Base-by-base conservation (phyloP, 2,888 invertebrate genomes). In the Caenorhabditis imperialis region DNA sequence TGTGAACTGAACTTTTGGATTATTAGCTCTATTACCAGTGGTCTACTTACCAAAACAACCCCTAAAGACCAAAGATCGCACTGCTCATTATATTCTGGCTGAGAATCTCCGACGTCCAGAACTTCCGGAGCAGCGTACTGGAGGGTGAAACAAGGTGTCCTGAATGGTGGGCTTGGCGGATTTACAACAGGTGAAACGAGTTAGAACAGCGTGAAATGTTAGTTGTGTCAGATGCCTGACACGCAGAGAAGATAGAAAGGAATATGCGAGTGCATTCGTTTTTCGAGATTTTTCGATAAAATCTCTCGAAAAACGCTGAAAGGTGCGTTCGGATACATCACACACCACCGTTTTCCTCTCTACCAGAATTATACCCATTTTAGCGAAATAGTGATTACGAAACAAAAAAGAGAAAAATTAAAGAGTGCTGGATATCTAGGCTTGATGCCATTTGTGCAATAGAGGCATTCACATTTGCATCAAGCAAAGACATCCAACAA, bases 61-160 rank as follows among this genome's bases (percentile, higher is more conserved):
- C 98, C 98, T 0, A 98, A 91, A 81, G 95, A 94, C 95, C 97
- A 98, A 70, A 96, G 90, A 90, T 98, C 98, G 90, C 96, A 96
- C 86, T 93, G 93, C 88, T 95, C 93, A 78, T 94, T 94, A 90
- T 97, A 97, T 30, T 88, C 77, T 4, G 87, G 87, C 35, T 86
- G 78, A 20, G 80, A 75, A 58, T 84, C 85, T 55, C 93, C 93
- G 79, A 92, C 91, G 22, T 91, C 91, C 45, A 98, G 91, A 12
- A 96, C 94, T 89, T 98, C 97, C 0, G 97, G 97, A 0, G 97
- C 96, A 0, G 96, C 97, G 90, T 97, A 98, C 84, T 93, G 93
- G 47, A 95, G 89, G 61, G 97, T 96, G 89, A 94, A 98, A 88
- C 97, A 96, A 0, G 97, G 96, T 0, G 95, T 95, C 89, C 91